Evolutionary conservation across 1,140 invertebrate genomes (phyloP), one percentile per base, ranked within the genome.

Genomic region (Drosophila equinoxialis): DNA sequence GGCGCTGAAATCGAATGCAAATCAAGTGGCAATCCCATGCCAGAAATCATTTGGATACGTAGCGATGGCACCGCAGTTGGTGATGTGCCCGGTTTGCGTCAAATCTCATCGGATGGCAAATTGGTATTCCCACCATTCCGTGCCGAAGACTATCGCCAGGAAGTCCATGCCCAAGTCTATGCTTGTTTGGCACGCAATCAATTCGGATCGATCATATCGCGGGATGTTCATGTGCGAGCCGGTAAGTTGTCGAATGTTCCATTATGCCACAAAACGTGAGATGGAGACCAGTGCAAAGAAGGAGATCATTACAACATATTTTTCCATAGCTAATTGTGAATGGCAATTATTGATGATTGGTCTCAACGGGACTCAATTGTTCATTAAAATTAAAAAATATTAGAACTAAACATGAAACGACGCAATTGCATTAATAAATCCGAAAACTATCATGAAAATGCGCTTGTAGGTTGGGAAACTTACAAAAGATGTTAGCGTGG

Each of bases 131-230:
- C 97, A 55, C 97, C 97, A 8, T 99, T 98, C 94, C 95, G 97
- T 59, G 97, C 97, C 39, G 96, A 97, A 92, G 96, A 98, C 91
- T 98, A 98, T 91, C 94, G 96, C 48, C 97, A 98, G 92, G 97
- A 98, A 92, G 97, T 98, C 39, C 98, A 99, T 90, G 97, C 97
- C 77, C 97, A 98, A 92, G 96, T 97, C 57, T 99, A 98, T 93
- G 96, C 97, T 77, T 99, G 98, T 93, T 93, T 98, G 55, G 98
- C 97, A 13, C 95, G 95, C 75, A 98, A 98, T 92, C 94, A 95
- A 55, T 96, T 97, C 70, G 98, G 98, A 72, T 96, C 96, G 1
- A 97, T 98, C 82, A 95, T 97, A 78, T 98, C 97, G 35, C 94
- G 97, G 57, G 97, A 98, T 93, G 97, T 98, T 80, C 97, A 98